These are phyloP conservation scores for Neoarius graeffei DNA, from an alignment of 2,113 vertebrate species.

Conservation along the genomic window DNA sequence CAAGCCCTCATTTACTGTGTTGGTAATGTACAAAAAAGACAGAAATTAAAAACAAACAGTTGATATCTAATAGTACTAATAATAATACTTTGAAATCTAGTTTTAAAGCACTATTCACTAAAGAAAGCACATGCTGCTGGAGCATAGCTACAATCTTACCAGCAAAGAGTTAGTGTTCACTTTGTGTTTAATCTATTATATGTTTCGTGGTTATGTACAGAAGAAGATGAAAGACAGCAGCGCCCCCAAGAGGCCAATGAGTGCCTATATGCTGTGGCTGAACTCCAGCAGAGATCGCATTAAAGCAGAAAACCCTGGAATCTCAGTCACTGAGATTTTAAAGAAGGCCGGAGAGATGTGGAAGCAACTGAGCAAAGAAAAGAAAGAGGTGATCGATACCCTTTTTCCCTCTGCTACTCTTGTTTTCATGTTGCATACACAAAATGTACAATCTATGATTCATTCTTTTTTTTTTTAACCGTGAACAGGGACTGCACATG, in stretches of 20 bases:
- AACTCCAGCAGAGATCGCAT: conserved; percentile 84
- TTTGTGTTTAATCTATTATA: neutral
- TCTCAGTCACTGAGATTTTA: conserved; percentile 83
- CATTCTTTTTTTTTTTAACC: neutral
- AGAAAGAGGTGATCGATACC: conserved; percentile 63
- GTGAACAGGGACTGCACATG: neutral
- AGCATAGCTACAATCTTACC: neutral
- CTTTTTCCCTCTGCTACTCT: neutral
- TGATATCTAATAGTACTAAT: neutral
- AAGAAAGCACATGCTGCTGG: too few species aligned
- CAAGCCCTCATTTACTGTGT: neutral
- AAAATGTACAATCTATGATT: accelerated
- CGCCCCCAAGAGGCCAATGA: conserved; percentile 84
- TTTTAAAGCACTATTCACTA: neutral
- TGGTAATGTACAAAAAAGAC: neutral
- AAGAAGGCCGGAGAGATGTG: conserved; percentile 86
- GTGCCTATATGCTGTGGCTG: conserved; percentile 85
- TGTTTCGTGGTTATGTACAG: conserved; percentile 55
- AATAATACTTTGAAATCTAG: neutral
- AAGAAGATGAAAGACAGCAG: conserved; percentile 82
- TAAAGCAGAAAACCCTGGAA: conserved; percentile 80
- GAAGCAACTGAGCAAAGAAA: conserved; percentile 83
- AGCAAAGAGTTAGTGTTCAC: neutral
- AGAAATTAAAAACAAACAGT: neutral
- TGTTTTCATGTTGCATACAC: accelerated